Evolutionary conservation across 2,113 vertebrate genomes (phyloP).

Genomic region (Alethe diademata): DNA sequence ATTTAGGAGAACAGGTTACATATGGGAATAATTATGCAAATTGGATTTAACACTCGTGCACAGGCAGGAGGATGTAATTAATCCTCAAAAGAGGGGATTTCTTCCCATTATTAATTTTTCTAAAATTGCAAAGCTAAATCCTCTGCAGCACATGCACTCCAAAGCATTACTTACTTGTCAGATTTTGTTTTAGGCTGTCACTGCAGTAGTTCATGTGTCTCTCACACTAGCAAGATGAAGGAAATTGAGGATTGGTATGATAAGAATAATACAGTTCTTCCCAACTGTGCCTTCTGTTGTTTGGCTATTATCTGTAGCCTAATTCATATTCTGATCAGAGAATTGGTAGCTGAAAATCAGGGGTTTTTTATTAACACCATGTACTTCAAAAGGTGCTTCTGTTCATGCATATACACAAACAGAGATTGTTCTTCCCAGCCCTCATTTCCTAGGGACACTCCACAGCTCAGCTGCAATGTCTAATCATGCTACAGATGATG

Average conservation of each 20-base stretch:
- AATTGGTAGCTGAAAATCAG: slow-evolving; percentile 41
- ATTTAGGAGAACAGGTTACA: background rate
- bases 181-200: slow-evolving; percentile 7
- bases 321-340: slow-evolving; percentile 75
- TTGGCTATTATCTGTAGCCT: slow-evolving; percentile 62
- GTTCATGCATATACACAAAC: background rate
- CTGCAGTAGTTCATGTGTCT: background rate
- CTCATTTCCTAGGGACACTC: slow-evolving; percentile 25
- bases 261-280: slow-evolving; percentile 46
- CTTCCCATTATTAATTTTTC: background rate
- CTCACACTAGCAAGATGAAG: slow-evolving; percentile 33
- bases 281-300: slow-evolving; percentile 51
- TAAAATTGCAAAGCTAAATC: background rate
- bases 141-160: background rate
- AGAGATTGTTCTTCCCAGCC: background rate
- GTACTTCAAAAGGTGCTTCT: slow-evolving; percentile 4
- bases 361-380: slow-evolving; percentile 45
- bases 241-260: slow-evolving; percentile 2
- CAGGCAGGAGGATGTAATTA: background rate
- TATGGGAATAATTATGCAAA: slow-evolving; percentile 4
- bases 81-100: background rate
- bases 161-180: slow-evolving; percentile 19
- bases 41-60: background rate
- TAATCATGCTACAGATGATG: background rate
- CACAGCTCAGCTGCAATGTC: slow-evolving; percentile 1